phyloP scores from a whole-genome alignment of 2,888 invertebrate species.

The Ornithoptera alexandrae region DNA sequence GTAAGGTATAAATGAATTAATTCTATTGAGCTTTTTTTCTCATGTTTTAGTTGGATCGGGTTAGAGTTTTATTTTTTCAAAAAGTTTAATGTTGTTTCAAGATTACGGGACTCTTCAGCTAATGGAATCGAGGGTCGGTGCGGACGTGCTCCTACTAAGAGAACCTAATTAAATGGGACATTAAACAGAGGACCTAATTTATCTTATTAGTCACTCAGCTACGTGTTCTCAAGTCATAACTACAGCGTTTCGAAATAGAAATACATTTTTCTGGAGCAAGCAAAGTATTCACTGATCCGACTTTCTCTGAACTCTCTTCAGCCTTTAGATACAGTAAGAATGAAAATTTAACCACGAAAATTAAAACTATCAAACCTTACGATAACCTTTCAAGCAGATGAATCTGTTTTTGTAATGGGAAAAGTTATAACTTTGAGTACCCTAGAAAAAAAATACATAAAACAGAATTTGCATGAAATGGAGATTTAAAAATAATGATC shows the following conservation, averaged over 20 bases:
- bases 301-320: neutral
- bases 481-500: too few relatives aligned
- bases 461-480: too few relatives aligned
- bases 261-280: neutral
- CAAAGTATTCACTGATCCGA: neutral
- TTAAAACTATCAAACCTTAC: too few relatives aligned
- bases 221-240: slow-evolving; percentile 6
- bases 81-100: slow-evolving; percentile 26
- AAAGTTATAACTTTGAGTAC: too few relatives aligned
- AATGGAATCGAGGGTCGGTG: slow-evolving; percentile 26
- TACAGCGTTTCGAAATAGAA: neutral
- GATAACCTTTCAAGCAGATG: too few relatives aligned
- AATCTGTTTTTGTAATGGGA: too few relatives aligned
- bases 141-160: slow-evolving; percentile 24
- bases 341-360: too few relatives aligned
- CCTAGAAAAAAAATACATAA: too few relatives aligned
- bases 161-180: slow-evolving; percentile 28
- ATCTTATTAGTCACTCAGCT: slow-evolving; percentile 11
- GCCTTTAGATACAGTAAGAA: too few relatives aligned
- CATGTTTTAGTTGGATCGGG: neutral
- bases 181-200: slow-evolving; percentile 25
- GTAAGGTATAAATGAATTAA: neutral
- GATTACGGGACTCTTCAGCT: slow-evolving; percentile 22
- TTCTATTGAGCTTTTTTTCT: neutral
- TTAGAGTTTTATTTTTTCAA: slow-evolving; percentile 12